Base-by-base conservation (phyloP, 2,888 invertebrate species). In the Hymenopus coronatus region DNA sequence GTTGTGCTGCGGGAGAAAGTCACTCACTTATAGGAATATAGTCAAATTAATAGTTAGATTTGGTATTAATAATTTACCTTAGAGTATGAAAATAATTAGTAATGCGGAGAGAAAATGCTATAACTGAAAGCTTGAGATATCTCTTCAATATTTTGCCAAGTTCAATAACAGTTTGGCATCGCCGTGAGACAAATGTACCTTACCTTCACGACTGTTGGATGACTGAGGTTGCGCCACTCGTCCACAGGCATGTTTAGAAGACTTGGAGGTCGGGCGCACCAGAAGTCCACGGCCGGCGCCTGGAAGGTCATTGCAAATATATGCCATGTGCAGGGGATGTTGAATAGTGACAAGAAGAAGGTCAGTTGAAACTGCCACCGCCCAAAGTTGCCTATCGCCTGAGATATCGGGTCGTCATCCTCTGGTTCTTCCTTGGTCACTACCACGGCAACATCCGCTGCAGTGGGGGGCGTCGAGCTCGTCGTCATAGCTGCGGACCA, bases 281-380 rank as follows among this genome's bases (percentile, higher is more conserved):
- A 97, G 91, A 95, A 96, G 84, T 95, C 94, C 90, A 95, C 94
- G 90, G 95, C 94, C 91, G 95, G 95, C 87, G 96, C 96, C 92
- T 96, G 96, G 93, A 97, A 97, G 0, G 96, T 96, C 82, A 96
- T 96, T 88, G 96, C 95, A 93, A 96, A 96, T 92, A 97, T 97
- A 93, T 97, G 97, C 94, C 96, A 97, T 83, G 97, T 97, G 93
- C 97, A 97, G 2, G 97, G 97, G 91, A 97, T 95, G 92, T 97
- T 97, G 94, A 97, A 96, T 85, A 97, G 94, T 3, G 97, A 96
- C 90, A 97, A 93, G 84, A 97, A 93, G 92, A 97, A 96, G 6
- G 97, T 97, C 93, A 96, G 95, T 90, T 96, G 92, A 90, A 96
- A 94, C 93, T 97, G 97, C 97, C 97, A 97, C 91, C 95, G 94